Base-by-base conservation (phyloP, 2,888 invertebrate genomes). In the Synanthedon tipuliformis region DNA sequence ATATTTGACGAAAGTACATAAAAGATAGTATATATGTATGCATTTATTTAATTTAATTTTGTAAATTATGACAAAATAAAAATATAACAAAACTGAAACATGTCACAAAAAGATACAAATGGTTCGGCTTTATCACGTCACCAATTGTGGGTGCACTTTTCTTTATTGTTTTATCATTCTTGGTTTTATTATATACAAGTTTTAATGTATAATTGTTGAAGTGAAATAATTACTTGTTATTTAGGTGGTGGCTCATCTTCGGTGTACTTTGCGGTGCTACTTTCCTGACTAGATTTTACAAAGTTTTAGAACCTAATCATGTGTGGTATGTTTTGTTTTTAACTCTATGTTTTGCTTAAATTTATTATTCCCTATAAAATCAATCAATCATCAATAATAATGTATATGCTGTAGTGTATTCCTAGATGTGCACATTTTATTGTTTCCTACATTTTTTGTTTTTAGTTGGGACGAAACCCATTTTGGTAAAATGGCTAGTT, bases 401-500 rank as follows among this genome's bases (percentile, higher is more conserved):
- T 34, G 27, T 34, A 27, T 34, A 7, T 27, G 1, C 27, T 8
- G 8, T 34, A 23, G 8, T 34, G 2, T 34, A 34, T 34, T 34
- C 34, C 10, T 12, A 45, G 8, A 12, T 45, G 7, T 11, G 45
- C 13, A 12, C n/a, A 45, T 13, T n/a, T 45, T 45, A 45, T n/a
- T 45, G 45, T 45, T 23, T 23, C 23, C 23, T 4, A 45, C 15
- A 49, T 34, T 23, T 12, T 53, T 53, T 52, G 27, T 63, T 88
- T 88, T 65, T 71, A 95, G 95, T 73, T 97, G 97, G 97, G 98
- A 98, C 88, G 98, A 98, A 89, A 98, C 98, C 34, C 98, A 98
- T 88, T 98, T 98, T 89, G 98, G 98, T 1, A 98, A 98, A 90
- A 98, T 98, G 97, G 97, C 95, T 1, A 97, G 96, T 73, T 98